Evolutionary conservation across 2,888 invertebrate genomes (phyloP), one percentile per base, ranked within the genome.

Genomic region (Lepidochrysops patricia): DNA sequence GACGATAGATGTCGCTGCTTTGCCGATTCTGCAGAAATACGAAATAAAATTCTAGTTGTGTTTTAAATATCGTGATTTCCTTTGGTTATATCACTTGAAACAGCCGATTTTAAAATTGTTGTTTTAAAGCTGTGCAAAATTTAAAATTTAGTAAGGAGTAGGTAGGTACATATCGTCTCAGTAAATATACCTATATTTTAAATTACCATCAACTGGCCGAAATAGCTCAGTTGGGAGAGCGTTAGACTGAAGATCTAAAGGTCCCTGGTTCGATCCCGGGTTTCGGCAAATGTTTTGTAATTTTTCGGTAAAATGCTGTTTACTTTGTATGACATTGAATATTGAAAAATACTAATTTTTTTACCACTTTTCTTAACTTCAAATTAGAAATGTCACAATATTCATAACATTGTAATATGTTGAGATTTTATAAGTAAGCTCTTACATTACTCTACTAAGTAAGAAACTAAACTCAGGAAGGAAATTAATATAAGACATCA

Each of bases 221-320:
- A 91, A 91, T 91, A 91, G 91, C 91, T 91, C 91, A 91, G 91
- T 90, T 84, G 91, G 91, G 90, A 91, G 91, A 90, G 90, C 86
- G 92, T 92, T 88, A 89, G 91, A 90, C 91, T 92, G 91, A 92
- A 92, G 91, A 92, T 91, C 91, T 92, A 91, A 92, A 91, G 91
- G 92, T 92, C 91, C 91, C 91, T 91, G 91, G 91, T 92, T 92
- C 92, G 90, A 92, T 92, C 91, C 91, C 92, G 76, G 92, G 92
- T 91, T 92, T 91, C 91, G 91, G 91, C 92, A 92, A 64, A 60
- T 64, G 62, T 70, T 77, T 79, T 43, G 12, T 19, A 4, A 4
- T 9, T 43, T 43, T 23, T 43, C n/a, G n/a, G n/a, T n/a, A n/a
- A n/a, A n/a, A n/a, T n/a, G n/a, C n/a, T n/a, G n/a, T 77, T 75